Conservation (phyloP, 2,113 vertebrate genomes). For the Hydropotes inermis region DNA sequence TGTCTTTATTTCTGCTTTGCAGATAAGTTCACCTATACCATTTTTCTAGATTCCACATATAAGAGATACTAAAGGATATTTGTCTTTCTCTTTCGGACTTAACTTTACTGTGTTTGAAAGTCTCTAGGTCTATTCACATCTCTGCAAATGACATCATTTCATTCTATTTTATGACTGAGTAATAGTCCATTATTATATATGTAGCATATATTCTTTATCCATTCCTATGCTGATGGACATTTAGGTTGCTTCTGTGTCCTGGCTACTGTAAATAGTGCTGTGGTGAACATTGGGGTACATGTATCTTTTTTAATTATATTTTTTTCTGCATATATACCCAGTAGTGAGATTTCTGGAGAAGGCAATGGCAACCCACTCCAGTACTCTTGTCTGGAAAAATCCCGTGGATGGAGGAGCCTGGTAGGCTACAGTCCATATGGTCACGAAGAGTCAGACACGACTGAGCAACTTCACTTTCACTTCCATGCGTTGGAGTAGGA, state of each 20-base stretch:
- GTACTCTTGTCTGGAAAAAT: neutral
- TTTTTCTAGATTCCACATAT: neutral
- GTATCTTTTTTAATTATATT: neutral
- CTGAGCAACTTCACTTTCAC: neutral
- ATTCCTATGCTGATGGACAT: neutral
- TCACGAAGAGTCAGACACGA: neutral
- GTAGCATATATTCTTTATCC: neutral
- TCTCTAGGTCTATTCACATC: neutral
- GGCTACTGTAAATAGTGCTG: neutral
- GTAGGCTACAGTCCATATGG: neutral
- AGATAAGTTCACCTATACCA: neutral
- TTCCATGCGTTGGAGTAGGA: neutral
- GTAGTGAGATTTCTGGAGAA: neutral
- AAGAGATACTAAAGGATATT: neutral
- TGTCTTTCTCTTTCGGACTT: neutral
- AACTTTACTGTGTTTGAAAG: neutral
- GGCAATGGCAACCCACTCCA: neutral
- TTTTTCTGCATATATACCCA: neutral
- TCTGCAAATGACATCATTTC: neutral
- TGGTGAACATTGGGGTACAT: neutral
- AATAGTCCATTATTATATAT: neutral
- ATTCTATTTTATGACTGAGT: neutral
- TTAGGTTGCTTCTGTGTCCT: neutral
- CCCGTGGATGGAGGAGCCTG: neutral
- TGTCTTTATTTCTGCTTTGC: neutral